Conservation (phyloP, 1,140 invertebrate genomes). For the Charaxes varanes region DNA sequence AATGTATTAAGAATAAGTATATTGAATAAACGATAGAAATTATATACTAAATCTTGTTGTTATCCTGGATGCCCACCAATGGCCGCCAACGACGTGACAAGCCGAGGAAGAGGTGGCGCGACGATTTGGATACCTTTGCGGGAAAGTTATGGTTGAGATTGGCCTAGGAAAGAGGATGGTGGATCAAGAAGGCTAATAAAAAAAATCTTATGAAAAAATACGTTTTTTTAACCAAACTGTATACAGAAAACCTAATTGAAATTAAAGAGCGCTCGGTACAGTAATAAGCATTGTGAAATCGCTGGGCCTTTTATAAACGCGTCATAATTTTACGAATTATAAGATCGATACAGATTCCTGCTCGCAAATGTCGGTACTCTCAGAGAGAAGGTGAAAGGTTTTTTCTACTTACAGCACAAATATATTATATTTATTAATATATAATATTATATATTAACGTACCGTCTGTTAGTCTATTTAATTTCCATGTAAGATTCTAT, state of each 20-base stretch:
- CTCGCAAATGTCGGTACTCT: conserved; percentile 2
- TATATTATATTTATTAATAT: not conserved
- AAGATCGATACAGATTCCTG: conserved; percentile 33
- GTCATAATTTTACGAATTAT: conserved; percentile 33
- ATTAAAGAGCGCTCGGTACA: conserved; percentile 24
- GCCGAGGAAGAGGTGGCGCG: too few relatives aligned
- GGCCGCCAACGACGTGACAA: too few relatives aligned
- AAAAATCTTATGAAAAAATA: not conserved
- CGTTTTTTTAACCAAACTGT: not conserved
- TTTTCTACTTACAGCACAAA: not conserved
- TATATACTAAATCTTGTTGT: too few relatives aligned
- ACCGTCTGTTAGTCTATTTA: too few relatives aligned
- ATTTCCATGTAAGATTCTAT: too few relatives aligned
- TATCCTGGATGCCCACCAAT: too few relatives aligned
- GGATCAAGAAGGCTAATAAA: too few relatives aligned
- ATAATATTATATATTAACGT: not conserved
- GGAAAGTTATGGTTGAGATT: too few relatives aligned
- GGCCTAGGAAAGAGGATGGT: too few relatives aligned
- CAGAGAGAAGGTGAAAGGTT: conserved; percentile 4
- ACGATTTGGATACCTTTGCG: too few relatives aligned
- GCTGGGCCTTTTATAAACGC: conserved; percentile 29
- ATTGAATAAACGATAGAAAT: too few relatives aligned
- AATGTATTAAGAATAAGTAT: too few relatives aligned
- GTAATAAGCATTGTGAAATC: conserved; percentile 18
- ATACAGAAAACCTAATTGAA: conserved; percentile 39